Percentiles rank a stretch among this genome's conserved stretches.
phyloP scores from a whole-genome alignment of 1,140 invertebrate genomes.

The Brachionus plicatilis region DNA sequence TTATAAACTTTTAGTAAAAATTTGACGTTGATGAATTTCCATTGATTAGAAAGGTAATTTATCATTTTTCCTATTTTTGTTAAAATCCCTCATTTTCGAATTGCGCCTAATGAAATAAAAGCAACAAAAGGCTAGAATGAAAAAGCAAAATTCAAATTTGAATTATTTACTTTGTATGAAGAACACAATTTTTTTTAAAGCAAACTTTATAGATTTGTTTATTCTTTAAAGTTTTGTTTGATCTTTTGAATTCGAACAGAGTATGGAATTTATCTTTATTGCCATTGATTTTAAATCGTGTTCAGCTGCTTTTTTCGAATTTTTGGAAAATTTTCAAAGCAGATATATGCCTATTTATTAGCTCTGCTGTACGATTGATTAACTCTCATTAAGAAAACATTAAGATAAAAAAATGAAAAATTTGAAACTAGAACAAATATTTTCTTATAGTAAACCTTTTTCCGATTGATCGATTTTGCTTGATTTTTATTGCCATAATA shows the following conservation, averaged over 20 bases:
- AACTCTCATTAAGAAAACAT: not conserved
- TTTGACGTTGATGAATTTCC: slow-evolving; percentile 36
- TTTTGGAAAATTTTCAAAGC: not conserved
- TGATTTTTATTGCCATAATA: slow-evolving; percentile 16
- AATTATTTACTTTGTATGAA: not conserved
- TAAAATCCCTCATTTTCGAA: not conserved
- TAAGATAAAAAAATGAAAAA: not conserved
- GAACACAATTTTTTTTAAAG: not conserved
- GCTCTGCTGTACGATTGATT: not conserved
- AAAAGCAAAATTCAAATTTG: not conserved
- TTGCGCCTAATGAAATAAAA: not conserved
- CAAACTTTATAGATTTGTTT: not conserved
- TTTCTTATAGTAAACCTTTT: not conserved
- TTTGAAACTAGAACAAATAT: not conserved
- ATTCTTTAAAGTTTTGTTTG: not conserved
- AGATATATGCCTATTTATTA: not conserved
- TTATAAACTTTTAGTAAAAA: not conserved
- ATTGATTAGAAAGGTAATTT: slow-evolving; percentile 35
- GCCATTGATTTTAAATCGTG: not conserved
- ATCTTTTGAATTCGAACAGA: not conserved
- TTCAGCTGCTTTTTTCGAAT: not conserved
- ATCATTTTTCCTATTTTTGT: slow-evolving; percentile 18
- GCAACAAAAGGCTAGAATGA: not conserved
- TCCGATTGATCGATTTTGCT: slow-evolving; percentile 25
- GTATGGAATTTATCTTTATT: not conserved